Percentiles rank a stretch among this genome's conserved stretches.
Evolutionary conservation across 2,797 vertebrate genomes (phyloP).

Genomic region (Hydrophis major): DNA sequence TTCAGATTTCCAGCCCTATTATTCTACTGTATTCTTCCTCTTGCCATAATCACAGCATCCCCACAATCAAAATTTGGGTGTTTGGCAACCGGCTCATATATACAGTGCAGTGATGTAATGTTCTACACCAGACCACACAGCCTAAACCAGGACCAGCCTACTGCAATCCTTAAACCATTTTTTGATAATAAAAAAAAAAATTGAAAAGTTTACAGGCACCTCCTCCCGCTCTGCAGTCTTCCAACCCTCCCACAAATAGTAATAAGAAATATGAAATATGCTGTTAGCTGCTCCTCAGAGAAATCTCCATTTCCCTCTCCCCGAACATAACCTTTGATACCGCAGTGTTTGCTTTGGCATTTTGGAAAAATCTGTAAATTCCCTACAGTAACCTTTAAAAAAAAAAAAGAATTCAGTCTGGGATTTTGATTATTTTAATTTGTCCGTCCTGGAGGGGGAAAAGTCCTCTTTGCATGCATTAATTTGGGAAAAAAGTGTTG

Average conservation of each 20-base stretch:
- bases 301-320: constrained; percentile 50
- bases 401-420: constrained; percentile 27
- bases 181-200: background rate
- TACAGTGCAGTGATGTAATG: too few species aligned
- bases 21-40: too few species aligned
- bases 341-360: constrained; percentile 52
- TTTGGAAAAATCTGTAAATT: constrained; percentile 41
- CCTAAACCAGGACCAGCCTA: background rate
- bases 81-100: too few species aligned
- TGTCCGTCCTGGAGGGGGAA: constrained; percentile 16
- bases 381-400: constrained; percentile 54
- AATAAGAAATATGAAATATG: constrained; percentile 51
- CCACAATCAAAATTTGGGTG: too few species aligned
- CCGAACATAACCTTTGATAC: constrained; percentile 56
- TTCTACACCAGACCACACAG: too few species aligned
- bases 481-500: background rate
- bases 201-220: constrained; percentile 24
- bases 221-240: background rate
- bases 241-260: constrained; percentile 15
- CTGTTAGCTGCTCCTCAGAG: constrained; percentile 51
- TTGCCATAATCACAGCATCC: too few species aligned
- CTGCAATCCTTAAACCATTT: background rate
- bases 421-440: constrained; percentile 5
- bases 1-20: too few species aligned
- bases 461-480: constrained; percentile 3